phyloP scores from a whole-genome alignment of 2,797 vertebrate species.

The Anisognathus igniventris region DNA sequence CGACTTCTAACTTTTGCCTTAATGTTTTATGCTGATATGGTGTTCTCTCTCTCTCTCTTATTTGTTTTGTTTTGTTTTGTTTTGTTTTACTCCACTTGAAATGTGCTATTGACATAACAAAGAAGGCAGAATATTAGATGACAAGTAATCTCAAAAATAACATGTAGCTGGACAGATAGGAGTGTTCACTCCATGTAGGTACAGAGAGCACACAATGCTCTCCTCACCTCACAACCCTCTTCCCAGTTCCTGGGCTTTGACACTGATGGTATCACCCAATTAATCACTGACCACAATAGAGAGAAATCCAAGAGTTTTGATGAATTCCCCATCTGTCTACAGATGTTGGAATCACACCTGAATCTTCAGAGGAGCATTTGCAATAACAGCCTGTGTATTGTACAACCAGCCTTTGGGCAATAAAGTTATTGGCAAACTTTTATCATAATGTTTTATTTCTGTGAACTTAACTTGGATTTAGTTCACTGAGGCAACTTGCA shows the following conservation, averaged over 20 bases:
- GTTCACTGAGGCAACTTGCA: not conserved
- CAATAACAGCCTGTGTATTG: not conserved
- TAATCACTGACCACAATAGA: not conserved
- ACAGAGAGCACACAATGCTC: not conserved
- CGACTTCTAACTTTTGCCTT: not conserved
- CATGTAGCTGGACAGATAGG: accelerated
- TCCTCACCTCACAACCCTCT: not conserved
- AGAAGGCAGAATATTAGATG: not conserved
- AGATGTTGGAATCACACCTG: not conserved
- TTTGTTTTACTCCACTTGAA: not conserved
- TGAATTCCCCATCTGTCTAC: not conserved
- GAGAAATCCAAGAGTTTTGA: not conserved
- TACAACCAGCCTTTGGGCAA: not conserved
- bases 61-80: too few species aligned
- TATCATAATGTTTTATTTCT: not conserved
- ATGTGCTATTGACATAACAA: not conserved
- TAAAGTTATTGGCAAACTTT: not conserved
- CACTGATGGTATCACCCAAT: accelerated
- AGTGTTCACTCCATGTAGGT: not conserved
- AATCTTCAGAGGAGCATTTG: not conserved
- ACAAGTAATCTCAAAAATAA: not conserved
- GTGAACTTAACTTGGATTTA: not conserved
- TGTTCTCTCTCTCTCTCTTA: not conserved
- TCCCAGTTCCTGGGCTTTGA: not conserved
- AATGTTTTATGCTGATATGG: accelerated